Conservation (phyloP, 2,888 invertebrate species). For the Mythimna lalbum region DNA sequence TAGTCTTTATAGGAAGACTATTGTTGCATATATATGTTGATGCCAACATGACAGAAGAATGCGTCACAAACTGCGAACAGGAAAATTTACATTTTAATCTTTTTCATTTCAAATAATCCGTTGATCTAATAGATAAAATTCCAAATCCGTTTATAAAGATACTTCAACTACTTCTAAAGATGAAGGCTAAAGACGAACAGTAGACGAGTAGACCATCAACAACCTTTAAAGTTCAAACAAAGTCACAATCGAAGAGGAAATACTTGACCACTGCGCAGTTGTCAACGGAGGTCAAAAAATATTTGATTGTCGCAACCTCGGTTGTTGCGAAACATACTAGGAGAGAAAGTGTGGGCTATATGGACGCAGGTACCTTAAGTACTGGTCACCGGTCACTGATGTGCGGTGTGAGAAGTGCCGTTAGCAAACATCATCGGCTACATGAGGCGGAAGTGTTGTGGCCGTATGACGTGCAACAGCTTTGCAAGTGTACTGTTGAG, state of each 20-base stretch:
- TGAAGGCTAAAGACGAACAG: constrained; percentile 20
- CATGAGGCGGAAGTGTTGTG: constrained; percentile 42
- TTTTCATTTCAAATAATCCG: background rate
- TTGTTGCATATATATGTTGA: background rate
- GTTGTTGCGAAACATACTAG: constrained; percentile 44
- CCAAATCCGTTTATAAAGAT: too few species aligned
- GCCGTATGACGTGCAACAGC: constrained; percentile 14
- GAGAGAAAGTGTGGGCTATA: constrained; percentile 59
- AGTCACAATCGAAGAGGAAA: constrained; percentile 52
- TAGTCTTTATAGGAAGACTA: too few species aligned
- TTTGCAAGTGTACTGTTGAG: background rate
- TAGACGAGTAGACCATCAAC: constrained; percentile 5
- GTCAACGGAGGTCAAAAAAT: constrained; percentile 65
- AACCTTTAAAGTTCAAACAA: constrained; percentile 40
- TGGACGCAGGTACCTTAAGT: constrained; percentile 12
- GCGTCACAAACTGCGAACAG: background rate
- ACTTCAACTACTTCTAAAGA: background rate
- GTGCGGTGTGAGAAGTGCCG: constrained; percentile 32
- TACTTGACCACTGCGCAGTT: constrained; percentile 60
- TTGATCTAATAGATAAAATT: background rate
- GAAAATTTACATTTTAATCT: background rate
- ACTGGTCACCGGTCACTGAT: background rate
- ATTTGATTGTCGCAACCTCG: constrained; percentile 66
- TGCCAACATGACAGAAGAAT: background rate
- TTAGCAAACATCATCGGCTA: constrained; percentile 35